Conservation (phyloP, 2,797 vertebrate species). For the Sebastes reedi region DNA sequence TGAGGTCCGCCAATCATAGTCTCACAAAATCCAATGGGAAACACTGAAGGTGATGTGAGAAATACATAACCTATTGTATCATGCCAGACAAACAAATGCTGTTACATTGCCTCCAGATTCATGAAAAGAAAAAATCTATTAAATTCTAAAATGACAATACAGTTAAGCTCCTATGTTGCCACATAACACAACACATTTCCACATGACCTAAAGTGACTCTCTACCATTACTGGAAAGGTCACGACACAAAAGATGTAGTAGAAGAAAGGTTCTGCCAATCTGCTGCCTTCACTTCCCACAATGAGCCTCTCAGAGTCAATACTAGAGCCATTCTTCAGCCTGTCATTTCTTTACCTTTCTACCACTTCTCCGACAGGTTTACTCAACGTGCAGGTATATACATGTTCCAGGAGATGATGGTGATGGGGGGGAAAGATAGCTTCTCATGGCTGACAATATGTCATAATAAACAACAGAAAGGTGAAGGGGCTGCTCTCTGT, state of each 20-base stretch:
- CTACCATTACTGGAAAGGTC: background rate
- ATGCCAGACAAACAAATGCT: background rate
- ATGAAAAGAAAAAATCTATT: background rate
- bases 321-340: conserved; percentile 18
- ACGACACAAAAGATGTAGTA: background rate
- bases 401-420: conserved; percentile 1
- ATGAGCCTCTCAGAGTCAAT: conserved; percentile 9
- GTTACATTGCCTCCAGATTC: background rate
- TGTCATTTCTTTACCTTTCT: conserved; percentile 23
- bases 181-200: background rate
- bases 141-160: background rate
- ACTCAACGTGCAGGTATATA: background rate
- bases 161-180: background rate
- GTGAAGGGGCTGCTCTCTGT: background rate
- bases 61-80: background rate
- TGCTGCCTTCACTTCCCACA: conserved; percentile 6
- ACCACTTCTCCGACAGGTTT: background rate
- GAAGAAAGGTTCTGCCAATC: background rate
- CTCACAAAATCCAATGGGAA: too few species aligned
- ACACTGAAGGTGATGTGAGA: background rate
- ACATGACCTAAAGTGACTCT: background rate
- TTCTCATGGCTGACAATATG: background rate
- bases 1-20: too few species aligned
- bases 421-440: too few species aligned
- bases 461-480: background rate